These are phyloP conservation scores for Scelioninae gen. 1 DNA, from an alignment of 2,888 invertebrate species.

Conservation along the genomic window DNA sequence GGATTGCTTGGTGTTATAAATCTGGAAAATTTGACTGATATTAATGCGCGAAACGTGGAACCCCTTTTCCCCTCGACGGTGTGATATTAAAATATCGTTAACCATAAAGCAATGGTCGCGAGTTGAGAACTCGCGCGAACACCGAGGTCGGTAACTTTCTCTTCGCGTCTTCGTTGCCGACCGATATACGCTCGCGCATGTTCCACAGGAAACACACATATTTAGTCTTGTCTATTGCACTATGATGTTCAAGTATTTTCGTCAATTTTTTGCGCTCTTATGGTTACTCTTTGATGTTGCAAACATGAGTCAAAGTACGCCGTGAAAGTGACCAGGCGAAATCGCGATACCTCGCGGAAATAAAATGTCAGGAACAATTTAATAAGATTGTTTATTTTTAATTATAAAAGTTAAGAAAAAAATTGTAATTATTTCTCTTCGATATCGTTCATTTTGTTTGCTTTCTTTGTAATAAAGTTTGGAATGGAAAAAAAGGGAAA, in stretches of 20 bases:
- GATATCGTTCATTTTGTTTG: too few species aligned
- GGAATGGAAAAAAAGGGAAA: conserved; percentile 20
- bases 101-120: conserved; percentile 67
- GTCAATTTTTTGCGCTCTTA: conserved; percentile 37
- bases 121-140: conserved; percentile 75
- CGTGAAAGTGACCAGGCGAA: conserved; percentile 23
- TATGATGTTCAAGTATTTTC: conserved; percentile 49
- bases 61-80: not conserved
- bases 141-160: conserved; percentile 81
- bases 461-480: not conserved
- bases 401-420: too few species aligned
- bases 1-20: not conserved
- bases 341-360: not conserved
- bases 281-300: not conserved
- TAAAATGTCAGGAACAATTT: not conserved
- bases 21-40: conserved; percentile 15
- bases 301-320: not conserved
- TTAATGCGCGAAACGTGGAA: conserved; percentile 10
- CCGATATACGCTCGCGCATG: conserved; percentile 72
- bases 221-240: conserved; percentile 70
- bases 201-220: conserved; percentile 65
- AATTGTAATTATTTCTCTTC: too few species aligned
- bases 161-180: conserved; percentile 78
- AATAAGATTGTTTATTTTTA: not conserved
- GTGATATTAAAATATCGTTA: conserved; percentile 52